These are phyloP conservation scores for Himalopsyche phryganea DNA, from an alignment of 1,140 invertebrate species.

Conservation along the genomic window DNA sequence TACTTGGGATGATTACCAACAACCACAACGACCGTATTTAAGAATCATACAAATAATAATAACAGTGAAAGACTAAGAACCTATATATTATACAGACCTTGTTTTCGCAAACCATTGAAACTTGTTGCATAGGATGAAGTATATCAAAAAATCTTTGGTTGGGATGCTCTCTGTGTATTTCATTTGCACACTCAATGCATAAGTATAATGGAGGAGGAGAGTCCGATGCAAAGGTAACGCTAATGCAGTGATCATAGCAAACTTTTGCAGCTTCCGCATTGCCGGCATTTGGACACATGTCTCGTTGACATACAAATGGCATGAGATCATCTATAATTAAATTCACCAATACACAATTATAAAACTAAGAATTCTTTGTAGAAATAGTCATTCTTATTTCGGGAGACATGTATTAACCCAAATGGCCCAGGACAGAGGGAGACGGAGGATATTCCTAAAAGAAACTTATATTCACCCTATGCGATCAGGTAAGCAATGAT, in stretches of 20 bases:
- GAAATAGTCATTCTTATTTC: no score
- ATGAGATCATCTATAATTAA: slow-evolving; percentile 67
- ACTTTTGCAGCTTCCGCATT: slow-evolving; percentile 88
- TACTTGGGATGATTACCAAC: no score
- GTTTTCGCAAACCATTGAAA: slow-evolving; percentile 93
- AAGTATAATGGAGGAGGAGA: slow-evolving; percentile 92
- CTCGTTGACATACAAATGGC: slow-evolving; percentile 80
- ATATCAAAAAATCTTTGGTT: slow-evolving; percentile 89
- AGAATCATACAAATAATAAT: no score
- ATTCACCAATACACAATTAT: no score
- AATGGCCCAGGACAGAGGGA: no score
- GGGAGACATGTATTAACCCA: no score
- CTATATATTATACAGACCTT: slow-evolving; percentile 62
- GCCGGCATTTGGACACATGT: slow-evolving; percentile 78
- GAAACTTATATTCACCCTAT: no score
- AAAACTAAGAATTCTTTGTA: no score
- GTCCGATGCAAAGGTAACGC: slow-evolving; percentile 76
- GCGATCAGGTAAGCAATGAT: no score
- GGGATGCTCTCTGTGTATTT: slow-evolving; percentile 77
- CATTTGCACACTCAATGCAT: slow-evolving; percentile 94
- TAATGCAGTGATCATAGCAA: slow-evolving; percentile 83
- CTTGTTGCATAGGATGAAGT: slow-evolving; percentile 90
- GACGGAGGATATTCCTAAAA: no score
- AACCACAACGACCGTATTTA: no score
- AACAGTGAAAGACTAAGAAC: no score